Evolutionary conservation across 1,140 invertebrate species (phyloP).

Genomic region (Octopus bimaculoides): DNA sequence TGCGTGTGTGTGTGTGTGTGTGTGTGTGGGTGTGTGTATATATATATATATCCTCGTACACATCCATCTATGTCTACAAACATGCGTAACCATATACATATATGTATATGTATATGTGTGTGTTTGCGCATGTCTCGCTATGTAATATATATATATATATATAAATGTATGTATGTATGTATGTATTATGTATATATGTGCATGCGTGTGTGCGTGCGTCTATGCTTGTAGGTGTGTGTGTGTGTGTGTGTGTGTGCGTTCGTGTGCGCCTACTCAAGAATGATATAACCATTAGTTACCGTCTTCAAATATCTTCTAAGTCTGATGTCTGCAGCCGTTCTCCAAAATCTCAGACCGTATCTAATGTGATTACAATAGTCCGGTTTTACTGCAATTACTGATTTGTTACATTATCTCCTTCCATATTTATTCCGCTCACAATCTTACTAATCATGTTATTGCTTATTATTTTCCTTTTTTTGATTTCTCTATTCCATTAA

Average conservation of each 20-base stretch:
- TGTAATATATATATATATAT: constrained; percentile 21
- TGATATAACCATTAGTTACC: no score
- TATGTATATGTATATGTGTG: constrained; percentile 12
- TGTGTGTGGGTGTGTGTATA: constrained; percentile 19
- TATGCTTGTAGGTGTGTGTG: constrained; percentile 18
- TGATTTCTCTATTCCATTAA: rapidly evolving
- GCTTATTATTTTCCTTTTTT: no score
- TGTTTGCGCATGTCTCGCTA: constrained; percentile 12
- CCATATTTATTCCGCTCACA: no score
- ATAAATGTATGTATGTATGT: constrained; percentile 24
- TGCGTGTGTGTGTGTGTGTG: constrained; percentile 18
- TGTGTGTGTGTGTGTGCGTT: not conserved
- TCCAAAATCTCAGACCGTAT: no score
- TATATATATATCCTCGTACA: constrained; percentile 22
- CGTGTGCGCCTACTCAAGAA: no score
- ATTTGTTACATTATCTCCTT: no score
- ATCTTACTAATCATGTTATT: no score
- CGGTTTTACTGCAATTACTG: no score
- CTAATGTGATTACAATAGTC: no score
- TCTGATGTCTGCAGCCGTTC: no score
- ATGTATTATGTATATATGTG: constrained; percentile 45
- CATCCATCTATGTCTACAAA: constrained; percentile 17
- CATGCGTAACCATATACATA: constrained; percentile 15
- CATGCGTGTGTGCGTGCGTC: constrained; percentile 17
- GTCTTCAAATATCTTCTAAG: no score